Conservation (phyloP, 2,888 invertebrate species). For the Drosophila quinaria region DNA sequence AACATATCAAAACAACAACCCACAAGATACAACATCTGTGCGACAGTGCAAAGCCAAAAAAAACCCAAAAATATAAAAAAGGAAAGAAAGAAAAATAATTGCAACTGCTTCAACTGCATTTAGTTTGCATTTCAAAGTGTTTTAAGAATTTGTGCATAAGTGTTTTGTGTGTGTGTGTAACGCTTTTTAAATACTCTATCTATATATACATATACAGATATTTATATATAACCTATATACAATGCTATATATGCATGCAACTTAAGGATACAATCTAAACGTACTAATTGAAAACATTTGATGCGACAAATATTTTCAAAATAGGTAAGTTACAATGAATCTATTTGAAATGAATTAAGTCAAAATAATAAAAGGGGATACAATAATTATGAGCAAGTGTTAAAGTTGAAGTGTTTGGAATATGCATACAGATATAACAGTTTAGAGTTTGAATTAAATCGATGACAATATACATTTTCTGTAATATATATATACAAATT, state of each 20-base stretch:
- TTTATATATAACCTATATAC: conserved; percentile 34
- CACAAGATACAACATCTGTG: conserved; percentile 46
- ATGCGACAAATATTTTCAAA: conserved; percentile 38
- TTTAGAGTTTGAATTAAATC: no score
- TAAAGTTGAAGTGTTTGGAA: neutral
- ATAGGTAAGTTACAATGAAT: conserved; percentile 34
- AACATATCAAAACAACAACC: conserved; percentile 58
- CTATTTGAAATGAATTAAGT: neutral
- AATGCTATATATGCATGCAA: conserved; percentile 35
- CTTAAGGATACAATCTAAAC: conserved; percentile 48
- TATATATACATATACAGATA: conserved; percentile 33
- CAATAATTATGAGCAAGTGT: neutral
- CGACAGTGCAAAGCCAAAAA: conserved; percentile 28
- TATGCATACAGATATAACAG: no score
- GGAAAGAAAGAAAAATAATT: conserved; percentile 17
- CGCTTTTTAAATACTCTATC: conserved; percentile 40
- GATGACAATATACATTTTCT: no score
- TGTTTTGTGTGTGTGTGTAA: conserved; percentile 26
- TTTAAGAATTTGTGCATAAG: conserved; percentile 18
- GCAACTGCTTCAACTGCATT: conserved; percentile 55
- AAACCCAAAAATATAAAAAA: conserved; percentile 23
- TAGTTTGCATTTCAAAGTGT: conserved; percentile 51
- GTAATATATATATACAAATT: no score
- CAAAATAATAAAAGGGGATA: neutral
- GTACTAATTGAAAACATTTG: conserved; percentile 37